A percentile compares a stretch with the other conserved stretches of the same genome.
Evolutionary conservation across 64 coral and sea anemone genomes (phyloP).

Genomic region (Dendronephthya gigantea): DNA sequence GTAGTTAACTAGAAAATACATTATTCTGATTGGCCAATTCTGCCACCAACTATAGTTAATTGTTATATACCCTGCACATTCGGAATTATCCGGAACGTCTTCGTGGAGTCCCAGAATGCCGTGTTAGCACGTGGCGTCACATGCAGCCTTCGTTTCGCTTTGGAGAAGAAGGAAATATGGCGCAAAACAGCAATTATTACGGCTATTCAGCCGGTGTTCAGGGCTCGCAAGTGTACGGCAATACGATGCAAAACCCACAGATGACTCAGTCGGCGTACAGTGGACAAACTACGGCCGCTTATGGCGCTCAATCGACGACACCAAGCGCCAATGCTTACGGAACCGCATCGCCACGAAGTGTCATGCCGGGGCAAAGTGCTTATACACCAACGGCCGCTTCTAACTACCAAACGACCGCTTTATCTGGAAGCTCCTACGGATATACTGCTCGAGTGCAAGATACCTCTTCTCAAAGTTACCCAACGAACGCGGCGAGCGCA

Average conservation of each 20-base stretch:
- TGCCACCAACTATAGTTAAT: no score
- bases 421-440: conserved; percentile 75
- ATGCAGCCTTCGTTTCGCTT: background rate
- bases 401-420: conserved; percentile 46
- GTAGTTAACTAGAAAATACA: no score
- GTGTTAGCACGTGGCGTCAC: background rate
- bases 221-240: conserved; percentile 92
- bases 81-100: background rate
- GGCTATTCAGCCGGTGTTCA: conserved; percentile 95
- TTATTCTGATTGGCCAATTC: no score
- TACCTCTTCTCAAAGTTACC: conserved; percentile 74
- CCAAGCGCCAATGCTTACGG: conserved; percentile 71
- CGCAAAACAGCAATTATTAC: conserved; percentile 79
- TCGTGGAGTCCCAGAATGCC: conserved; percentile 4
- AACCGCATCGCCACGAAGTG: conserved; percentile 63
- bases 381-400: conserved; percentile 65
- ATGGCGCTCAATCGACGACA: conserved; percentile 77
- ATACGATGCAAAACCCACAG: conserved; percentile 78
- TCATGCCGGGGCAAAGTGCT: conserved; percentile 54
- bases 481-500: conserved; percentile 53
- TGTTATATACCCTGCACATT: background rate
- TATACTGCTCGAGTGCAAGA: conserved; percentile 96
- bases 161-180: conserved; percentile 49
- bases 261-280: conserved; percentile 81
- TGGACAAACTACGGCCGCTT: conserved; percentile 76